Evolutionary conservation across 2,113 vertebrate genomes (phyloP).

Genomic region (Polypterus bichir): DNA sequence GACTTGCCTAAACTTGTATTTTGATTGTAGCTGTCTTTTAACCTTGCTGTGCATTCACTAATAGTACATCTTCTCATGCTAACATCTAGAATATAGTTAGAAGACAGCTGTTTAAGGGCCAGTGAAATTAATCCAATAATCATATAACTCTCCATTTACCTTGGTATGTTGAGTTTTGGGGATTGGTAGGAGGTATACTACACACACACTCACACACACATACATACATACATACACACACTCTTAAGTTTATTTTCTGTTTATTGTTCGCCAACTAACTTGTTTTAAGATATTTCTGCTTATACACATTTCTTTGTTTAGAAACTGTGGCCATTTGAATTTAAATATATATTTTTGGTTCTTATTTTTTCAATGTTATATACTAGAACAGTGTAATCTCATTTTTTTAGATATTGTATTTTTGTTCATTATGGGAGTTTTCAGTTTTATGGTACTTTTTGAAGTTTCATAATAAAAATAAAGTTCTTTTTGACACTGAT

Average conservation of each 20-base stretch:
- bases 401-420: constrained; percentile 26
- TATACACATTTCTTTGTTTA: constrained; percentile 31
- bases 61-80: no score
- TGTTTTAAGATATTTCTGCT: constrained; percentile 28
- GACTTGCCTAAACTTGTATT: no score
- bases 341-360: constrained; percentile 16
- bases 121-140: no score
- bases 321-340: constrained; percentile 31
- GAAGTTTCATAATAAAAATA: constrained; percentile 39
- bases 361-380: constrained; percentile 27
- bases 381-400: constrained; percentile 26
- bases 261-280: constrained; percentile 43
- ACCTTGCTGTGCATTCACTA: no score
- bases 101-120: no score
- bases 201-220: no score
- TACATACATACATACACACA: no score
- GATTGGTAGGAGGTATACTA: no score
- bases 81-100: no score
- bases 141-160: no score
- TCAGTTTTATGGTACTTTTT: constrained; percentile 36
- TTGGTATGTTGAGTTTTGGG: no score
- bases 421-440: constrained; percentile 33
- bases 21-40: no score
- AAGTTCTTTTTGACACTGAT: constrained; percentile 39
- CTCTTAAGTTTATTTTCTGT: constrained; percentile 18